Evolutionary conservation across 2,113 vertebrate species (phyloP), one percentile per base, ranked within the genome.

Genomic region (Perca schrenkii): DNA sequence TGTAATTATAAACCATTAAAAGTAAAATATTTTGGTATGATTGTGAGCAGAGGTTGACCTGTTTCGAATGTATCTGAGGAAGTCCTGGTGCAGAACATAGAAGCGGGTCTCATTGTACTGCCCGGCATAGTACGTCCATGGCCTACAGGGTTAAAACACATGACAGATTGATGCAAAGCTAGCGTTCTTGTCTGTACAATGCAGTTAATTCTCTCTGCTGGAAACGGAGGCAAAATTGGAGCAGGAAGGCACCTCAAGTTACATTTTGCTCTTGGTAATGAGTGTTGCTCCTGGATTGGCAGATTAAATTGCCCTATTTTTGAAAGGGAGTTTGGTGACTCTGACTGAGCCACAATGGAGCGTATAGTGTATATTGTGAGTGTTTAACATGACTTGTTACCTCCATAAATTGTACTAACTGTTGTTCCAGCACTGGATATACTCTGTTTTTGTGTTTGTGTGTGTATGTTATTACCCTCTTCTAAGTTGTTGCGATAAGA

Each of bases 51-150:
- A 53, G 17, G 14, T 11, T 91, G 69, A 98, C 97, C 97, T 97
- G 96, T 97, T 98, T 74, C 96, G 96, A 40, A 95, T 66, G 40
- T 98, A 98, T 88, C 96, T 92, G 71, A 97, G 84, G 75, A 97
- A 96, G 90, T 98, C 97, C 4, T 96, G 97, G 77, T 98, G 97
- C 80, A 95, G 78, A 54, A 98, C 84, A 40, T 96, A 93, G 73
- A 97, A 97, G n/a, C 25, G 93, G 46, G 92, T 93, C 83, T 95
- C 34, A 0, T 53, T 87, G 80, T 96, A 92, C 71, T 77, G 78
- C 0, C 91, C 56, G 1, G 4, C 6, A 0, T 97, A 97, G 21
- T 79, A 94, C 0, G 89, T 86, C 77, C 83, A 79, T 10, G 97
- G 96, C 16, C 89, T 95, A 74, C 6, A 63, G 74, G 49, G 79